A percentile compares a stretch with the other conserved stretches of the same genome.
These are phyloP conservation scores for Lycia hirtaria DNA, from an alignment of 2,888 invertebrate species.

Conservation along the genomic window DNA sequence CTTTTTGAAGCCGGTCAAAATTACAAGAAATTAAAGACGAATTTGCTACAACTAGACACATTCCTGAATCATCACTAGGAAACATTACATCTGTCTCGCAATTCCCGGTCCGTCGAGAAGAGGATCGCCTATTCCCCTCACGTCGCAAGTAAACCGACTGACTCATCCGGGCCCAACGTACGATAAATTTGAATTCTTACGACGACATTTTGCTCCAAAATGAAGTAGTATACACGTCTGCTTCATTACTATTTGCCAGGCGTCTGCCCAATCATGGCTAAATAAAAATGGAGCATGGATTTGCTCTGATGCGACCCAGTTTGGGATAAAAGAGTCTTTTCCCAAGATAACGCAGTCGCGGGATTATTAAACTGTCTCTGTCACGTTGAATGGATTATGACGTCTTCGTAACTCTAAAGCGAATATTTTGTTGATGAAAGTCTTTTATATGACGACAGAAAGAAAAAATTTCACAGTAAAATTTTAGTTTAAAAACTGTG, in stretches of 20 bases:
- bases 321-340: conserved; percentile 34
- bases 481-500: too few species aligned
- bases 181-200: conserved; percentile 72
- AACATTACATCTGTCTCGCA: conserved; percentile 11
- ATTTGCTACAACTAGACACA: not conserved
- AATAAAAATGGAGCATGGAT: conserved; percentile 57
- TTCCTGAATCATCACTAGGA: conserved; percentile 8
- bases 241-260: conserved; percentile 48
- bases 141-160: conserved; percentile 66
- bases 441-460: too few species aligned
- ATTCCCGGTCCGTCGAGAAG: conserved; percentile 14
- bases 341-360: conserved; percentile 25
- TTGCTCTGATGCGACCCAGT: conserved; percentile 41
- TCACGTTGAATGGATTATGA: conserved; percentile 19
- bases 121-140: conserved; percentile 62
- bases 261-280: conserved; percentile 55
- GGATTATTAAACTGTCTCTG: conserved; percentile 31
- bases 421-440: not conserved
- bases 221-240: conserved; percentile 45
- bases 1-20: too few species aligned
- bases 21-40: too few species aligned
- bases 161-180: conserved; percentile 60
- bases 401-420: not conserved
- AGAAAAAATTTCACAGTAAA: too few species aligned
- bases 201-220: conserved; percentile 56